These are phyloP conservation scores for Cataglyphis cursor DNA, from an alignment of 2,888 invertebrate genomes.

Conservation along the genomic window DNA sequence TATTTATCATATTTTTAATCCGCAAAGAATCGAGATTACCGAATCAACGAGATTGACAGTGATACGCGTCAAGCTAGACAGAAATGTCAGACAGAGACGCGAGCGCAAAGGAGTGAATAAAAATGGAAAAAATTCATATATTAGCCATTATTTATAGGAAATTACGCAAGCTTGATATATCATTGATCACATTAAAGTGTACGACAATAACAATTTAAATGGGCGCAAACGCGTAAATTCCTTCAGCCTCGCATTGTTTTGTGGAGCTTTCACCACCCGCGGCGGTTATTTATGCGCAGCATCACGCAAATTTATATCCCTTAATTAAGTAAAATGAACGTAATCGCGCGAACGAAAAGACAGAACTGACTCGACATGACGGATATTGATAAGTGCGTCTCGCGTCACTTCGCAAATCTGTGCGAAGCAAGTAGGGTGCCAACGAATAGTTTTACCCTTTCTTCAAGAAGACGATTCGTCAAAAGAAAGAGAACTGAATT, in stretches of 20 bases:
- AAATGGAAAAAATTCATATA: not conserved
- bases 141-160: not conserved
- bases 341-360: not conserved
- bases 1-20: slow-evolving; percentile 3
- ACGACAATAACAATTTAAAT: slow-evolving; percentile 29
- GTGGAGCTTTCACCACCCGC: not conserved
- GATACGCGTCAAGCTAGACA: not conserved
- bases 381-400: not conserved
- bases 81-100: slow-evolving; percentile 22
- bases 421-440: slow-evolving; percentile 71
- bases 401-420: slow-evolving; percentile 6
- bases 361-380: not conserved
- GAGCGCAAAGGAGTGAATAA: too few relatives aligned
- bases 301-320: slow-evolving; percentile 32
- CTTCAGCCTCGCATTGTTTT: slow-evolving; percentile 13
- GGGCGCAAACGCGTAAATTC: not conserved
- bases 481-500: not conserved
- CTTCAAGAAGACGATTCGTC: slow-evolving; percentile 28
- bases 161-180: slow-evolving; percentile 4
- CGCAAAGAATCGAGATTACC: slow-evolving; percentile 22
- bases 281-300: slow-evolving; percentile 12
- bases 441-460: slow-evolving; percentile 73
- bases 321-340: slow-evolving; percentile 32
- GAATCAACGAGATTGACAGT: not conserved
- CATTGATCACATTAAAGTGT: slow-evolving; percentile 4